Evolutionary conservation across 2,113 vertebrate genomes (phyloP), one percentile per base, ranked within the genome.

Genomic region (Scomber scombrus): DNA sequence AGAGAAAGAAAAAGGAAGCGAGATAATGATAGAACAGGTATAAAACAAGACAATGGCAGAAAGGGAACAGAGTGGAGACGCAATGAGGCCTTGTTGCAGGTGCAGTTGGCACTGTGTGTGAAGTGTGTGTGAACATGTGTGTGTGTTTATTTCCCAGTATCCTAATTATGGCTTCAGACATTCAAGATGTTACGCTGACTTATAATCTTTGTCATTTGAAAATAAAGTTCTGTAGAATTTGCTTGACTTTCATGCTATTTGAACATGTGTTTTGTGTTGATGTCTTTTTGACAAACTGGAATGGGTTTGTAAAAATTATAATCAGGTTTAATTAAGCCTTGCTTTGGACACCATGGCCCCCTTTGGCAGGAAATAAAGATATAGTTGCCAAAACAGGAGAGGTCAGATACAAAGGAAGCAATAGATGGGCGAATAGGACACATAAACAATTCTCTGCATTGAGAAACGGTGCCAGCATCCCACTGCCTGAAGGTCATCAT

Each of bases 251-350:
- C 16, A 7, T 40, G 8, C 34, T 40, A 6, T 40, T 40, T 9
- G 8, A 7, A 40, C 34, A 26, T 26, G 23, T 26, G 23, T 26
- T 26, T 26, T 26, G 23, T 26, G 1, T 9, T 40, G 34, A 40
- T 40, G 8, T 40, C 34, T 40, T 40, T 40, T 7, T 70, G 34
- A 70, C 15, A 56, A 66, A 71, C 21, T 60, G 47, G 51, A 50
- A 26, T 26, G 49, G 58, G 50, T 31, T 19, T 67, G 46, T 85
- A 67, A 84, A 61, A 56, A 66, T 71, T 62, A 83, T 81, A 83
- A 85, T 87, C 43, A 70, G 26, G 51, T 78, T 81, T 71, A 64
- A 86, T 77, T 78, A 73, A 65, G 67, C 47, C 16, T 52, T 58
- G 57, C 57, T 74, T 50, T 50, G 43, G 54, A 60, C n/a, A 54